These are phyloP conservation scores for Melospiza georgiana DNA, from an alignment of 2,113 vertebrate genomes.

Conservation along the genomic window DNA sequence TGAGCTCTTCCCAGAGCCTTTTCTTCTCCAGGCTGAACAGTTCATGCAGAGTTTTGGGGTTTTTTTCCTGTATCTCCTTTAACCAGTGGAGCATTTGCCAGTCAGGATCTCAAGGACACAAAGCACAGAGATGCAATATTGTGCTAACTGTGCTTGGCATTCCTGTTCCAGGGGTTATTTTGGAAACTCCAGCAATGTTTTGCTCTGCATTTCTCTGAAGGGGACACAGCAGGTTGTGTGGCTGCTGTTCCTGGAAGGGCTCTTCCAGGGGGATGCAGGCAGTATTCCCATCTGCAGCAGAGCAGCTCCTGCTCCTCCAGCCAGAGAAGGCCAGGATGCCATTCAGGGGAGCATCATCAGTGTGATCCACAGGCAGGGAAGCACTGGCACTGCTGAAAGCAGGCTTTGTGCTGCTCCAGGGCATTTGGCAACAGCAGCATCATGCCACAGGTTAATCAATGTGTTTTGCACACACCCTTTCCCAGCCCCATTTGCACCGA, in stretches of 20 bases:
- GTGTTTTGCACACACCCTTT: background rate
- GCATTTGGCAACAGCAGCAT: background rate
- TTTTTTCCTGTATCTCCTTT: background rate
- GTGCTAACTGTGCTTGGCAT: background rate
- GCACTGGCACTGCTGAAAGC: background rate
- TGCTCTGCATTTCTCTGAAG: background rate
- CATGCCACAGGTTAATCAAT: background rate
- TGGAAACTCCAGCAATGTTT: background rate
- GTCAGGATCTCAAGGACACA: background rate
- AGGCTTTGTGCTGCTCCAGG: background rate
- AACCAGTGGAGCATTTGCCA: background rate
- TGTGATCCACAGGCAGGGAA: background rate
- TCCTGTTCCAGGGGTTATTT: rapidly evolving
- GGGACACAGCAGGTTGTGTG: background rate
- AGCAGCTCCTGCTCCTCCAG: background rate
- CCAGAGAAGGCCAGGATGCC: background rate
- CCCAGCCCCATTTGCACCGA: background rate
- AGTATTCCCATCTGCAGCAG: background rate
- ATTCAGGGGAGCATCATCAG: background rate
- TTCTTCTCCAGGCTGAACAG: background rate
- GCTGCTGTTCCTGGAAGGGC: background rate
- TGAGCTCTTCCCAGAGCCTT: rapidly evolving
- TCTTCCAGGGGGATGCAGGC: background rate
- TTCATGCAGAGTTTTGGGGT: background rate
- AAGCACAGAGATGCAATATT: background rate